Evolutionary conservation across 2,888 invertebrate species (phyloP).

Genomic region (Protodeltote pygarga): DNA sequence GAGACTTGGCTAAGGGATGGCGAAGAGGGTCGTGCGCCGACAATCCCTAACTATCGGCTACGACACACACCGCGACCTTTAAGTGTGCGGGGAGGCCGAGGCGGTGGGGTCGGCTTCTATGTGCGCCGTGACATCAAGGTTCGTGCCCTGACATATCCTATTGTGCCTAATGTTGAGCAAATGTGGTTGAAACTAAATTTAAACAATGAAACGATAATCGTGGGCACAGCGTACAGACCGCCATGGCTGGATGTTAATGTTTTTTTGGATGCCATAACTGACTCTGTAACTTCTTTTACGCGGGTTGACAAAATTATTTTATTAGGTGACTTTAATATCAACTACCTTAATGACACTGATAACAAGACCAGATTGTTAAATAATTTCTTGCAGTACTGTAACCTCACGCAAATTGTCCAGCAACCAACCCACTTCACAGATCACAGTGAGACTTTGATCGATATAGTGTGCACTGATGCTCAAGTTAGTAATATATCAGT

Average conservation of each 20-base stretch:
- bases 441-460: no score
- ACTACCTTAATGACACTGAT: not conserved
- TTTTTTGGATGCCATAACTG: not conserved
- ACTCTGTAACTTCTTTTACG: not conserved
- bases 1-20: conserved; percentile 4
- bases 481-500: no score
- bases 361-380: not conserved
- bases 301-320: not conserved
- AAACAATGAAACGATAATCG: not conserved
- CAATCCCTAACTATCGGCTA: not conserved
- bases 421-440: not conserved
- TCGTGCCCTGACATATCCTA: not conserved
- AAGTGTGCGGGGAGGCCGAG: not conserved
- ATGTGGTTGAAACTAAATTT: not conserved
- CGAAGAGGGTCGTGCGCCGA: conserved; percentile 1
- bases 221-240: not conserved
- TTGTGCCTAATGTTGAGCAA: not conserved
- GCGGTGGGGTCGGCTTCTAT: conserved; percentile 1
- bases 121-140: not conserved
- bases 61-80: not conserved
- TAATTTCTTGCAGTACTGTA: not conserved
- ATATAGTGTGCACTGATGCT: no score
- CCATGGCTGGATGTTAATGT: not conserved
- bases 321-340: conserved; percentile 1
- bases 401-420: not conserved